Percentiles rank a stretch among this genome's conserved stretches.
phyloP scores from a whole-genome alignment of 2,888 invertebrate species.

The Clostera curtula region DNA sequence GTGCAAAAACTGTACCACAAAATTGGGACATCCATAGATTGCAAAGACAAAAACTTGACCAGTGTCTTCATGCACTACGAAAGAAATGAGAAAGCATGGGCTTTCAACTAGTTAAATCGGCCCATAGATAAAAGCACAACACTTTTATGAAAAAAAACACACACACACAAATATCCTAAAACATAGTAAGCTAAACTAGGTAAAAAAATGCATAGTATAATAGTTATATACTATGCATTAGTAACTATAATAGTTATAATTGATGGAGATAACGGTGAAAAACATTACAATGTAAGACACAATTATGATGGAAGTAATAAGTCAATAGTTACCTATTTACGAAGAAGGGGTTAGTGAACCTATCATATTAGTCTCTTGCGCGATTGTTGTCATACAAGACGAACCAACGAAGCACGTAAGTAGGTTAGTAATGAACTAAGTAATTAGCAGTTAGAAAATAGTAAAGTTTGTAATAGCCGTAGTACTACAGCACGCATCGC shows the following conservation, averaged over 20 bases:
- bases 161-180: no score
- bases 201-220: no score
- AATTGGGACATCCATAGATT: conserved; percentile 18
- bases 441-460: conserved; percentile 24
- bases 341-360: conserved; percentile 37
- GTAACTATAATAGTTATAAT: no score
- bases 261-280: no score
- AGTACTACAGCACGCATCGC: no score
- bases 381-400: conserved; percentile 29
- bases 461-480: conserved; percentile 12
- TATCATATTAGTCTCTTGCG: conserved; percentile 15
- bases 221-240: no score
- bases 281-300: background rate
- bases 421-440: conserved; percentile 29
- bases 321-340: conserved; percentile 24
- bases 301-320: background rate
- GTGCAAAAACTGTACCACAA: conserved; percentile 20
- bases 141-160: no score
- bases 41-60: conserved; percentile 15
- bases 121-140: no score
- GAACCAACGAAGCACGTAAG: conserved; percentile 19
- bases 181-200: background rate
- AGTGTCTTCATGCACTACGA: conserved; percentile 6
- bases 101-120: no score
- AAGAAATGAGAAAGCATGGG: no score